These are phyloP conservation scores for Wiebesia pumilae DNA, from an alignment of 1,140 invertebrate genomes.

Conservation along the genomic window DNA sequence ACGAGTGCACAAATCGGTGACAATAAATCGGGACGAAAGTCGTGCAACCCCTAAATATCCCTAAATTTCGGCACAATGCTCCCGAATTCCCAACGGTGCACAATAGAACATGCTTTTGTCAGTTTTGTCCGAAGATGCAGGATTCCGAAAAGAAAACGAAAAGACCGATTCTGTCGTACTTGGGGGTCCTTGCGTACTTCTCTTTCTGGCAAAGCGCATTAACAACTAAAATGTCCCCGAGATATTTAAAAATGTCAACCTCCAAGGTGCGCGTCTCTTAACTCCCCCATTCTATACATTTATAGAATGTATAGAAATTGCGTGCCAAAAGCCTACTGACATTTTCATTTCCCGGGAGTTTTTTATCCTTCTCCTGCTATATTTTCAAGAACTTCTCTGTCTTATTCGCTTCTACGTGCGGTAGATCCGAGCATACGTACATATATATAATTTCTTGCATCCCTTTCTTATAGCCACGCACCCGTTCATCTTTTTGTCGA, in stretches of 20 bases:
- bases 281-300: too few species aligned
- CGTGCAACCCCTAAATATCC: too few species aligned
- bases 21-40: background rate
- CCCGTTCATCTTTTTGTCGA: conserved; percentile 21
- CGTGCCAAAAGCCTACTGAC: too few species aligned
- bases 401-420: too few species aligned
- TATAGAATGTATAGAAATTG: too few species aligned
- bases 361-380: background rate
- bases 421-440: too few species aligned
- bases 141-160: background rate
- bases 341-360: too few species aligned
- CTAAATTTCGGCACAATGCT: background rate
- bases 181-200: background rate
- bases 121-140: background rate
- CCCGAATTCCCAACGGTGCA: background rate
- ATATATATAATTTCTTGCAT: too few species aligned
- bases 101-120: background rate
- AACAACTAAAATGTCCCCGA: background rate
- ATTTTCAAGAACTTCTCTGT: background rate
- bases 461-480: too few species aligned
- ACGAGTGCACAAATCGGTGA: background rate
- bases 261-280: background rate
- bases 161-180: background rate
- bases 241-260: background rate
- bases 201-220: background rate